A percentile compares a stretch with the other conserved stretches of the same genome.
Conservation (phyloP, 2,797 vertebrate genomes). For the Melanotaenia nigrans region DNA sequence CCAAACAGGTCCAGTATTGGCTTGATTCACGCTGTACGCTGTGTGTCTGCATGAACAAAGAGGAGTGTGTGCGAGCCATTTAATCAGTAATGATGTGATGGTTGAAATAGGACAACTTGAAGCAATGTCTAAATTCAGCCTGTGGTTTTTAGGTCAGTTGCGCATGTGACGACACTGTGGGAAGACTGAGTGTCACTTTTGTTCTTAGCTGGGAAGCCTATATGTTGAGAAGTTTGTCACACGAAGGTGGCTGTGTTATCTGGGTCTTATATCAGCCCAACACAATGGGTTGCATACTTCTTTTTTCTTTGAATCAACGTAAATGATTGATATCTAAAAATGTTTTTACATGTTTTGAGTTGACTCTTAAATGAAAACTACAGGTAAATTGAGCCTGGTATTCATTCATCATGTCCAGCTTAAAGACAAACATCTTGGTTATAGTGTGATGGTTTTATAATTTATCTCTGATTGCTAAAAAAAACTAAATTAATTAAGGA, state of each 20-base stretch:
- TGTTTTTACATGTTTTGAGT: constrained; percentile 4
- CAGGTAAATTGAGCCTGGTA: background rate
- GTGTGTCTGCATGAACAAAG: background rate
- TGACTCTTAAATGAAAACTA: background rate
- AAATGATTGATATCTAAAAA: constrained; percentile 18
- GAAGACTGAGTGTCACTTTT: constrained; percentile 36
- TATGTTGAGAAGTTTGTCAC: constrained; percentile 17
- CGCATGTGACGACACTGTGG: constrained; percentile 34
- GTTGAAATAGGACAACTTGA: constrained; percentile 76
- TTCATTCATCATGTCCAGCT: background rate
- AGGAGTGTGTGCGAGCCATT: constrained; percentile 41
- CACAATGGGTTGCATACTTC: constrained; percentile 19
- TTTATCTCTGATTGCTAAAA: constrained; percentile 1
- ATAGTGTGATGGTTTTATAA: background rate
- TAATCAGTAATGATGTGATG: constrained; percentile 63
- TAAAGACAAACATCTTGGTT: background rate
- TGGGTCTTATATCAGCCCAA: constrained; percentile 11
- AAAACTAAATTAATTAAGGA: constrained; percentile 12
- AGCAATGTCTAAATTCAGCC: constrained; percentile 75
- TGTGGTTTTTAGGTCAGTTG: constrained; percentile 76
- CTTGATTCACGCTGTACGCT: constrained; percentile 10
- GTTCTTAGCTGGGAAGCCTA: constrained; percentile 6
- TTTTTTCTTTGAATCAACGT: constrained; percentile 12
- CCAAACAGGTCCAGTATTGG: constrained; percentile 70
- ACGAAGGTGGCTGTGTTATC: background rate